Evolutionary conservation across 2,888 invertebrate genomes (phyloP), one percentile per base, ranked within the genome.

Genomic region (Stictocephala bisonia): DNA sequence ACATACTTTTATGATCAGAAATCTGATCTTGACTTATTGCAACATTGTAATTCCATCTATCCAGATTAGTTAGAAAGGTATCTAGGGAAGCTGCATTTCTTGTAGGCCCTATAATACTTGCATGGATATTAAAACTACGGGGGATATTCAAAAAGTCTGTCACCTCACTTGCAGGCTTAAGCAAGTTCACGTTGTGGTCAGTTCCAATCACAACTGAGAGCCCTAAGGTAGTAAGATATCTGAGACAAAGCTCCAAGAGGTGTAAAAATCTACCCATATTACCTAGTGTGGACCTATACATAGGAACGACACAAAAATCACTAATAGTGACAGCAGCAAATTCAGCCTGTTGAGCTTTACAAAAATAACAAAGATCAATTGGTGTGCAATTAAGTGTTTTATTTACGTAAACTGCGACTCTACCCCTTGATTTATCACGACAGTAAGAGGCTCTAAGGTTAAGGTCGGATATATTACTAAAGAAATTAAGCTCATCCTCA

Each of bases 1-100:
- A 78, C 9, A 72, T 51, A 15, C 50, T 26, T 29, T 50, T 41
- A 50, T 68, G 50, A 18, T 68, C 68, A 13, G 67, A 22, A 24
- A 67, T 67, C 48, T 67, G 67, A 2, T 67, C 67, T 18, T 9
- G 9, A n/a, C 68, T 48, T 1, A 68, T 29, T 13, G 13, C 26
- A 9, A n/a, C 26, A 26, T 6, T 18, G 26, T 29, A 68, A 50
- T 26, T 68, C 68, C 68, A 68, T n/a, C 22, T 3, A 31, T 68
- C 68, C 11, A 68, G 6, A 27, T 50, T 68, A n/a, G 68, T 68
- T 7, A 67, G 13, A 44, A 67, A 41, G 22, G 44, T 44, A 22
- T 67, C 67, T 15, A 67, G 13, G 40, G 44, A 67, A n/a, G 67
- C 67, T 20, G n/a, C 44, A 18, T 40, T 29, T 3, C 48, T 67